These are phyloP conservation scores for Lepas anatifera DNA, from an alignment of 2,888 invertebrate species.

Conservation along the genomic window DNA sequence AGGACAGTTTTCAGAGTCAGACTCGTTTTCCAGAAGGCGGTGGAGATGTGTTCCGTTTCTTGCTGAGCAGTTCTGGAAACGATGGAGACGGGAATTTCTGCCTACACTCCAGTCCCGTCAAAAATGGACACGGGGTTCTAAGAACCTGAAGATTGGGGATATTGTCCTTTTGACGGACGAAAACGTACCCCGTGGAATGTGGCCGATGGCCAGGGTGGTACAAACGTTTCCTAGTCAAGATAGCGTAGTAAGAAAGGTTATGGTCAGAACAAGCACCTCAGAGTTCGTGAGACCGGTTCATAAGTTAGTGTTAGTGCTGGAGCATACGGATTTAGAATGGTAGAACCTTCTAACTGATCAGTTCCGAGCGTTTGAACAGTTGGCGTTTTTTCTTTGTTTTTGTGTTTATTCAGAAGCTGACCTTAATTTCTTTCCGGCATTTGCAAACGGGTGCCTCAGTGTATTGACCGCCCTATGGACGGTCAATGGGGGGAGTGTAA, in stretches of 20 bases:
- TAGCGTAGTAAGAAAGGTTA: neutral
- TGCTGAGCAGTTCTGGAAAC: slow-evolving; percentile 11
- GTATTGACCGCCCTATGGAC: too few species aligned
- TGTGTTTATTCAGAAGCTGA: too few species aligned
- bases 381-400: too few species aligned
- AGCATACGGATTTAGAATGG: too few species aligned
- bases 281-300: neutral
- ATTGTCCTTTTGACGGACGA: neutral
- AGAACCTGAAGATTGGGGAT: neutral
- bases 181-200: neutral
- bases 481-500: too few species aligned
- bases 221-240: neutral
- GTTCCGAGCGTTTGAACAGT: too few species aligned
- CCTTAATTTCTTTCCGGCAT: too few species aligned
- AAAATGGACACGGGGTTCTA: neutral
- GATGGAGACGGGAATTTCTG: slow-evolving; percentile 2
- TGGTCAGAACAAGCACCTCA: neutral
- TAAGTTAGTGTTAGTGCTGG: neutral
- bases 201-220: neutral
- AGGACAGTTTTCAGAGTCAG: neutral
- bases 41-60: slow-evolving; percentile 14
- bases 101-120: neutral
- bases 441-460: too few species aligned
- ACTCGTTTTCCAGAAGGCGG: neutral
- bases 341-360: too few species aligned